phyloP scores from a whole-genome alignment of 2,888 invertebrate genomes.

The Willowsia nigromaculata region DNA sequence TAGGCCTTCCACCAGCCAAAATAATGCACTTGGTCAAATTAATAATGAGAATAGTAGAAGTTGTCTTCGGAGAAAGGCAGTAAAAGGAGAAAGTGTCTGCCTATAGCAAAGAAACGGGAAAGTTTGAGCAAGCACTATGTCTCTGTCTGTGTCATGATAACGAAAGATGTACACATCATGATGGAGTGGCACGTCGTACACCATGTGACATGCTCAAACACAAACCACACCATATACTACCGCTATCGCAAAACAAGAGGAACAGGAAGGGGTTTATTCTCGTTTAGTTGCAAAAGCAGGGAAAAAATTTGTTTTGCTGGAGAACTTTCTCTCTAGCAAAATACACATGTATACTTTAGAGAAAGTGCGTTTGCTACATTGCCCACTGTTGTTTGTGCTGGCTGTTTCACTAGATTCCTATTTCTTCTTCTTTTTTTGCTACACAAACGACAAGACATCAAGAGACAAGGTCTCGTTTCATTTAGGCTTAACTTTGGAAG shows the following conservation, averaged over 20 bases:
- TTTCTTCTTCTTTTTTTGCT: constrained; percentile 31
- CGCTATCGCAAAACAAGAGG: neutral
- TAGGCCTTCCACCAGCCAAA: too few species aligned
- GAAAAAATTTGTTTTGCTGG: too few species aligned
- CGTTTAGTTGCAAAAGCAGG: too few species aligned
- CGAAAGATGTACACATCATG: constrained; percentile 60
- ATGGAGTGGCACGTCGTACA: constrained; percentile 60
- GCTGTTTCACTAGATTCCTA: neutral
- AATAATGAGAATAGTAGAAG: neutral
- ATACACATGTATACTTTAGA: too few species aligned
- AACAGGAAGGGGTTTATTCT: neutral
- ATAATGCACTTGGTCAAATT: too few species aligned
- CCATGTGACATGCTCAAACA: constrained; percentile 50
- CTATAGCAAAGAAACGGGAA: constrained; percentile 2
- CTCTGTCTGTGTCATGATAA: constrained; percentile 55
- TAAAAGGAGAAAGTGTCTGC: neutral
- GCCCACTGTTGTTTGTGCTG: neutral
- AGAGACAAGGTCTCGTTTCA: constrained; percentile 59
- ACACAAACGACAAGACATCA: constrained; percentile 44
- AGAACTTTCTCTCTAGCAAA: too few species aligned
- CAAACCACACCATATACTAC: neutral
- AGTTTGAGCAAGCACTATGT: constrained; percentile 56
- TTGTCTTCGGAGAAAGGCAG: neutral
- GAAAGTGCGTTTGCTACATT: neutral
- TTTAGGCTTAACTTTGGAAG: constrained; percentile 40